Conservation (phyloP, 2,888 invertebrate genomes). For the Plagiodera versicolora region DNA sequence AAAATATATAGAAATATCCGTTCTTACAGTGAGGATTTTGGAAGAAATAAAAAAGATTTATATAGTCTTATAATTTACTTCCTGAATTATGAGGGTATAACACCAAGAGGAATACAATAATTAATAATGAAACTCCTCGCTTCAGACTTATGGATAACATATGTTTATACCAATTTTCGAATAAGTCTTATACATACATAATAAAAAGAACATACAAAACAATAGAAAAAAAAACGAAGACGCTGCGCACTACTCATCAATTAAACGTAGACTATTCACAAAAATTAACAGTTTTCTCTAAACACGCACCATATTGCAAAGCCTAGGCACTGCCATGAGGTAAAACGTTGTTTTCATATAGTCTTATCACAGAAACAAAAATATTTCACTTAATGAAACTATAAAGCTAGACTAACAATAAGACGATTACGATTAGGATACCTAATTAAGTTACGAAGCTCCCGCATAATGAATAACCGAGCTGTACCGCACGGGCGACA, state of each 20-base stretch:
- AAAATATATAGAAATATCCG: too few species aligned
- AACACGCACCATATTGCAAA: slow-evolving; percentile 47
- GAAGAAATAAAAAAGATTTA: slow-evolving; percentile 2
- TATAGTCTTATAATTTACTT: neutral
- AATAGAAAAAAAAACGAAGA: slow-evolving; percentile 42
- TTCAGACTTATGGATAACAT: neutral
- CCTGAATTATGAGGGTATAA: neutral
- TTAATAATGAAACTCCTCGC: neutral
- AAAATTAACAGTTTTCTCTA: slow-evolving; percentile 18
- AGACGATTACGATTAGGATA: slow-evolving; percentile 21
- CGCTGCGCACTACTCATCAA: slow-evolving; percentile 37
- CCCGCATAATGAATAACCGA: slow-evolving; percentile 88
- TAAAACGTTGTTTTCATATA: slow-evolving; percentile 50
- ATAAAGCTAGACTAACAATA: slow-evolving; percentile 30
- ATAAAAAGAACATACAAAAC: slow-evolving; percentile 43
- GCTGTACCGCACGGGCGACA: slow-evolving; percentile 56
- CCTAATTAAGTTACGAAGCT: slow-evolving; percentile 57
- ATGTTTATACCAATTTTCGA: slow-evolving; percentile 42
- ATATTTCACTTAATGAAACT: slow-evolving; percentile 25
- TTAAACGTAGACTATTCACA: slow-evolving; percentile 18
- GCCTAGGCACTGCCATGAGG: slow-evolving; percentile 57
- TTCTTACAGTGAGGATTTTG: too few species aligned
- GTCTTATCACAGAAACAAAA: slow-evolving; percentile 56
- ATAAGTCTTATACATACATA: slow-evolving; percentile 36
- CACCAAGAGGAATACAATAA: neutral